These are phyloP conservation scores for Amorpha juglandis DNA, from an alignment of 2,888 invertebrate genomes.

Conservation along the genomic window DNA sequence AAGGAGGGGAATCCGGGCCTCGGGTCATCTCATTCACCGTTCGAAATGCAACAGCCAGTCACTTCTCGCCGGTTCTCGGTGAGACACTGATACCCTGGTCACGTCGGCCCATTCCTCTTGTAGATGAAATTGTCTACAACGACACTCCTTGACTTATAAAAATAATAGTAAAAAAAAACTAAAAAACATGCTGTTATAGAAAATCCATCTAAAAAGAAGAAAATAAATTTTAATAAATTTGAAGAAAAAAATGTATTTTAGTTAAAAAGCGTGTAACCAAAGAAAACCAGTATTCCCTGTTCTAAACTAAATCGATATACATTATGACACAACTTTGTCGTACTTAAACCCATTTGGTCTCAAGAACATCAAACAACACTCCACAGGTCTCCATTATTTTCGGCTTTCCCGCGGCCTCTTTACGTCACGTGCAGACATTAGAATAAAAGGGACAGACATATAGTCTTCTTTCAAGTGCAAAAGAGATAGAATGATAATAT, in stretches of 20 bases:
- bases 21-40: neutral
- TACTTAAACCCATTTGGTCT: neutral
- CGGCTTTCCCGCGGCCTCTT: constrained; percentile 35
- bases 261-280: too few relatives aligned
- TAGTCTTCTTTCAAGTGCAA: constrained; percentile 17
- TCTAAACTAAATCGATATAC: too few relatives aligned
- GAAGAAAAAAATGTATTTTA: too few relatives aligned
- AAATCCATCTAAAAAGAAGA: too few relatives aligned
- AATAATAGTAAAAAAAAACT: too few relatives aligned
- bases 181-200: too few relatives aligned
- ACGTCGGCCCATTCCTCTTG: neutral
- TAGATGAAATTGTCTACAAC: too few relatives aligned
- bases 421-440: constrained; percentile 35
- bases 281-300: too few relatives aligned
- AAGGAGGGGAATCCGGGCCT: neutral
- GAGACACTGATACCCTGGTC: neutral
- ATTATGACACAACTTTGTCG: too few relatives aligned
- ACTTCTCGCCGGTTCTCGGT: neutral
- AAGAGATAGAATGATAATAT: constrained; percentile 33
- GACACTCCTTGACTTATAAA: too few relatives aligned
- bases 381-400: constrained; percentile 44
- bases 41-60: neutral
- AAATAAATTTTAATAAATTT: too few relatives aligned
- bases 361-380: constrained; percentile 35
- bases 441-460: constrained; percentile 34